These are phyloP conservation scores for Trachymyrmex septentrionalis DNA, from an alignment of 1,140 invertebrate genomes.

Conservation along the genomic window DNA sequence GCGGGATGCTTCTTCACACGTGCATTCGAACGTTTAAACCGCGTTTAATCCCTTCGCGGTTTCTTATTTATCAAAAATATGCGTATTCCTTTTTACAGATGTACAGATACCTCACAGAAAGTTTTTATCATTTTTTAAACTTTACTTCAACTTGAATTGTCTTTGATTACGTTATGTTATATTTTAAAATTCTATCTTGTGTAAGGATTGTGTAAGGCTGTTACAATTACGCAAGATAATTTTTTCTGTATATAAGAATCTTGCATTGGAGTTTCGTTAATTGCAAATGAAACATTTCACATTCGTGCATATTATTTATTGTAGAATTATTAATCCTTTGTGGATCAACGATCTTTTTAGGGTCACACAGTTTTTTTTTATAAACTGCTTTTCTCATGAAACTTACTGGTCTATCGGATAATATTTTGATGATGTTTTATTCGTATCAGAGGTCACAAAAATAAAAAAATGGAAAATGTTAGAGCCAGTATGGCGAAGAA, in stretches of 20 bases:
- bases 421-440: too few relatives aligned
- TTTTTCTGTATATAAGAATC: background rate
- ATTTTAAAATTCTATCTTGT: background rate
- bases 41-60: constrained; percentile 20
- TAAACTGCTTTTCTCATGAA: too few relatives aligned
- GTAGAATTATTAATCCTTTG: background rate
- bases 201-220: too few relatives aligned
- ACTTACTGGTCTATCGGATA: too few relatives aligned
- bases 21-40: constrained; percentile 14
- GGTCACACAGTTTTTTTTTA: too few relatives aligned
- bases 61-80: background rate
- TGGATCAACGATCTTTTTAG: too few relatives aligned
- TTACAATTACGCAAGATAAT: background rate
- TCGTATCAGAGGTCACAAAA: too few relatives aligned
- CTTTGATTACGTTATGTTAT: background rate
- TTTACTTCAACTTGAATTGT: background rate
- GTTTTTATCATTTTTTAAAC: background rate
- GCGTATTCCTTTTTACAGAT: background rate
- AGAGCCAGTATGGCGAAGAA: too few relatives aligned
- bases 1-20: constrained; percentile 5
- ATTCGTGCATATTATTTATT: background rate
- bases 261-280: background rate
- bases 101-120: background rate
- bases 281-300: background rate
- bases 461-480: too few relatives aligned